phyloP scores from a whole-genome alignment of 2,888 invertebrate species.

The Spilarctia lutea region DNA sequence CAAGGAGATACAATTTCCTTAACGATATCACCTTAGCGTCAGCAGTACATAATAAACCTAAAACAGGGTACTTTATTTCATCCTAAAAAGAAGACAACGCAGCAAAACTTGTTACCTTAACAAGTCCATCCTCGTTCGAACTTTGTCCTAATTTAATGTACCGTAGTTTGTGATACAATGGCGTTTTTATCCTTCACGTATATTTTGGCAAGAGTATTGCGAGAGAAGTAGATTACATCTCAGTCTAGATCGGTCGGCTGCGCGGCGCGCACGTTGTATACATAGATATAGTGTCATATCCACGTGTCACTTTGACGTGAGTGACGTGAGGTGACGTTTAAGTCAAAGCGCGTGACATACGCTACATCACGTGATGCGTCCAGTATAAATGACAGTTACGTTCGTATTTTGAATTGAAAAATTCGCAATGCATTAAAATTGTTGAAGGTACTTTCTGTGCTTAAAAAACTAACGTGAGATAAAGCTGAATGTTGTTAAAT shows the following conservation, averaged over 20 bases:
- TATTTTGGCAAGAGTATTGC: slow-evolving; percentile 69
- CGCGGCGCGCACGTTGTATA: slow-evolving; percentile 71
- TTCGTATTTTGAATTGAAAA: slow-evolving; percentile 52
- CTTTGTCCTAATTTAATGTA: slow-evolving; percentile 66
- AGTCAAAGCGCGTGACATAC: slow-evolving; percentile 47
- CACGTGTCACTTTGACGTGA: slow-evolving; percentile 59
- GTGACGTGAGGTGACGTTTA: slow-evolving; percentile 55
- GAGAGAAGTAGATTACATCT: slow-evolving; percentile 69
- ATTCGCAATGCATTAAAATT: slow-evolving; percentile 42
- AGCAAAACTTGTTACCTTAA: slow-evolving; percentile 53
- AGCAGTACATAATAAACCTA: slow-evolving; percentile 42
- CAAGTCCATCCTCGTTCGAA: slow-evolving; percentile 58
- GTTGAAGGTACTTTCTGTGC: slow-evolving; percentile 24
- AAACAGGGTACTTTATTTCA: slow-evolving; percentile 41
- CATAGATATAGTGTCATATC: slow-evolving; percentile 51
- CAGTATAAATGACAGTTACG: slow-evolving; percentile 51
- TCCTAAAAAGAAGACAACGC: slow-evolving; percentile 45
- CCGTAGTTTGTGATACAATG: slow-evolving; percentile 70
- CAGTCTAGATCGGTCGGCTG: slow-evolving; percentile 78
- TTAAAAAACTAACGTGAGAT: background rate
- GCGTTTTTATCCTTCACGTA: slow-evolving; percentile 68
- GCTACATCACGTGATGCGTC: slow-evolving; percentile 50
- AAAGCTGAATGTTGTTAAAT: background rate
- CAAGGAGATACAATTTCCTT: slow-evolving; percentile 22
- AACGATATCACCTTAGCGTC: slow-evolving; percentile 28